Evolutionary conservation across 2,113 vertebrate species (phyloP).

Genomic region (Ophthalmolycus amberensis): DNA sequence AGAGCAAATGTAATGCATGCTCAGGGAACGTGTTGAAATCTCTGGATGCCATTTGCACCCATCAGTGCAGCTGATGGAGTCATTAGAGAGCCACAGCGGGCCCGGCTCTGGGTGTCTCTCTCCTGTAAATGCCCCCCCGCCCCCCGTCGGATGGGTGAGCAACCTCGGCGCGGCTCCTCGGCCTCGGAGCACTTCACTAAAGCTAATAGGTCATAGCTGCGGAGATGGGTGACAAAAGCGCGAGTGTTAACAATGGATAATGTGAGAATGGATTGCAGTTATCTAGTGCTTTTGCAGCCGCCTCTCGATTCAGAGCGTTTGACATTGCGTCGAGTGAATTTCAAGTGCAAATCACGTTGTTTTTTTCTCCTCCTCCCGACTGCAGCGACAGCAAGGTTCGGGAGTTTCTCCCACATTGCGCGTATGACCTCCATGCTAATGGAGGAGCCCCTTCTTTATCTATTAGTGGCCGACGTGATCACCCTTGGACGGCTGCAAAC

Average conservation of each 20-base stretch:
- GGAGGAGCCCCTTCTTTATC: slow-evolving; percentile 66
- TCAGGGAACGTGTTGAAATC: slow-evolving; percentile 68
- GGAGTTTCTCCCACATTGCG: slow-evolving; percentile 39
- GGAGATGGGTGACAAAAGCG: slow-evolving; percentile 66
- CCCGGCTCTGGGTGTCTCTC: slow-evolving; percentile 60
- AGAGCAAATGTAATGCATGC: slow-evolving; percentile 69
- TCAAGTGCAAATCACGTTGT: slow-evolving; percentile 51
- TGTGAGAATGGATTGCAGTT: slow-evolving; percentile 59
- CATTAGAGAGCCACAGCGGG: slow-evolving; percentile 71
- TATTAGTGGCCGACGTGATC: slow-evolving; percentile 71
- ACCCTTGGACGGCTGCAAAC: slow-evolving; percentile 63
- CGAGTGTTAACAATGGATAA: slow-evolving; percentile 71
- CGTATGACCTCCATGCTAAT: slow-evolving; percentile 70
- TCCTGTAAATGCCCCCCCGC: slow-evolving; percentile 65
- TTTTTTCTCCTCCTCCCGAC: slow-evolving; percentile 27
- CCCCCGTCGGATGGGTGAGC: slow-evolving; percentile 69
- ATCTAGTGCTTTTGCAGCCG: slow-evolving; percentile 40
- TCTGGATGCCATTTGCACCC: slow-evolving; percentile 78
- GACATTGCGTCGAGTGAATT: slow-evolving; percentile 59
- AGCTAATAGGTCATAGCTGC: slow-evolving; percentile 75
- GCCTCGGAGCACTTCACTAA: slow-evolving; percentile 69
- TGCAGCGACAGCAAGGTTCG: slow-evolving; percentile 48
- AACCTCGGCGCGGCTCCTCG: slow-evolving; percentile 65
- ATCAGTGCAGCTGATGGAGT: slow-evolving; percentile 79
- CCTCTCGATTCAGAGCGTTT: slow-evolving; percentile 52